Conservation (phyloP, 2,888 invertebrate species). For the Parnassius smintheus region DNA sequence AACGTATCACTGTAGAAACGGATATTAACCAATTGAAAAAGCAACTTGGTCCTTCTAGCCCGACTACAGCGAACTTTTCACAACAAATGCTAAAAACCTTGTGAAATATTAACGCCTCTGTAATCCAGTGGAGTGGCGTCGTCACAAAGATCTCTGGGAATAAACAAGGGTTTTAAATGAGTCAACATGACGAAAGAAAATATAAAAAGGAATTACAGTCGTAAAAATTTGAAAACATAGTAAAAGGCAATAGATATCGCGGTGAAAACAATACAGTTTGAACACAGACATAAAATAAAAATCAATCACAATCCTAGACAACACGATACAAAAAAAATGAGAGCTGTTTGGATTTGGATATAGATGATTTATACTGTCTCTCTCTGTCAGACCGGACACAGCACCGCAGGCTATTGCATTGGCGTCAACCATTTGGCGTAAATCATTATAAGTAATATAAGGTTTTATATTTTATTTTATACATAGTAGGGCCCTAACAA, state of each 20-base stretch:
- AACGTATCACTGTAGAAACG: background rate
- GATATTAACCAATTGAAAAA: constrained; percentile 11
- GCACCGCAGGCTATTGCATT: too few relatives aligned
- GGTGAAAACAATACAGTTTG: constrained; percentile 16
- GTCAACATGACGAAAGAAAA: background rate
- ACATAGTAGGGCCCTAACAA: too few relatives aligned
- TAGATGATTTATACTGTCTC: too few relatives aligned
- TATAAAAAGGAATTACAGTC: constrained; percentile 8
- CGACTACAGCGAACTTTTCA: background rate
- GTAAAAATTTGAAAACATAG: constrained; percentile 12
- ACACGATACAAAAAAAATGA: too few relatives aligned
- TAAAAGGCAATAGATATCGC: constrained; percentile 18
- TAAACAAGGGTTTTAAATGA: background rate
- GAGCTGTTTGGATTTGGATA: too few relatives aligned
- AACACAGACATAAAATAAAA: too few relatives aligned
- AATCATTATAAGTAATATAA: too few relatives aligned
- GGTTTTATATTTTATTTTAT: too few relatives aligned
- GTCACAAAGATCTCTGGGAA: constrained; percentile 6
- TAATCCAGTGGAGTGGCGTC: constrained; percentile 4
- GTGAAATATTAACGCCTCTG: constrained; percentile 12
- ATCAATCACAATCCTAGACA: too few relatives aligned
- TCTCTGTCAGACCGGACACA: too few relatives aligned
- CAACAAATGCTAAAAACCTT: background rate
- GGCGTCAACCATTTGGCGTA: too few relatives aligned
- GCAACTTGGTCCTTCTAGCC: constrained; percentile 7